Evolutionary conservation across 2,797 vertebrate species (phyloP).

Genomic region (Trachops cirrhosus): DNA sequence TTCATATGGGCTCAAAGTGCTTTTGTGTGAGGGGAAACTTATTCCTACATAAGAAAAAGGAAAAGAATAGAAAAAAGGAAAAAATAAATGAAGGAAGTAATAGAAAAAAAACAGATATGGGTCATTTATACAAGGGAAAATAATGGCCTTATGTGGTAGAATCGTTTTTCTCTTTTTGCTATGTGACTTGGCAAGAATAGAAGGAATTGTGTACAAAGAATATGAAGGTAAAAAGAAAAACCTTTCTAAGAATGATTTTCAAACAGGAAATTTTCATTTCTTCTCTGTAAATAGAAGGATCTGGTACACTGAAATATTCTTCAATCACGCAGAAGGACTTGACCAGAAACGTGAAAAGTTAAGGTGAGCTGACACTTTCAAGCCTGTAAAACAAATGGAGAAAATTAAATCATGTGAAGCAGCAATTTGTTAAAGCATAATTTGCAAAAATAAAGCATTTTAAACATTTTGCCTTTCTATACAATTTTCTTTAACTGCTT

Average conservation of each 20-base stretch:
- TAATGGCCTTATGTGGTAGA: neutral
- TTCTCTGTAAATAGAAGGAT: neutral
- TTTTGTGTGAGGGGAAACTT: neutral
- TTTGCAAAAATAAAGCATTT: neutral
- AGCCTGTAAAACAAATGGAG: neutral
- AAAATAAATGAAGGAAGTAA: neutral
- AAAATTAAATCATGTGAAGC: neutral
- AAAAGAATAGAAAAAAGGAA: neutral
- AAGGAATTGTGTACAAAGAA: neutral
- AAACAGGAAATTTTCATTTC: neutral
- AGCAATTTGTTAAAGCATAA: neutral
- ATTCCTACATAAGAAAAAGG: neutral
- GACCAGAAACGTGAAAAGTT: neutral
- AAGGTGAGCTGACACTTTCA: neutral
- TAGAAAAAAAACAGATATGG: neutral
- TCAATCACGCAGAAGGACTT: neutral
- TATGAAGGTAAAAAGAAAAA: neutral
- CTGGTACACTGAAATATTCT: neutral
- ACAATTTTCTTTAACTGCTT: neutral
- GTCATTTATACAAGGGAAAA: neutral
- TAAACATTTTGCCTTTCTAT: neutral
- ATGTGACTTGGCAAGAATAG: neutral
- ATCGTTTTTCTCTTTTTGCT: conserved; percentile 9
- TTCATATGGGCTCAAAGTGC: neutral
- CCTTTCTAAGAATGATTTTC: neutral